Base-by-base conservation (phyloP, 2,113 vertebrate species). In the Saiga tatarica region DNA sequence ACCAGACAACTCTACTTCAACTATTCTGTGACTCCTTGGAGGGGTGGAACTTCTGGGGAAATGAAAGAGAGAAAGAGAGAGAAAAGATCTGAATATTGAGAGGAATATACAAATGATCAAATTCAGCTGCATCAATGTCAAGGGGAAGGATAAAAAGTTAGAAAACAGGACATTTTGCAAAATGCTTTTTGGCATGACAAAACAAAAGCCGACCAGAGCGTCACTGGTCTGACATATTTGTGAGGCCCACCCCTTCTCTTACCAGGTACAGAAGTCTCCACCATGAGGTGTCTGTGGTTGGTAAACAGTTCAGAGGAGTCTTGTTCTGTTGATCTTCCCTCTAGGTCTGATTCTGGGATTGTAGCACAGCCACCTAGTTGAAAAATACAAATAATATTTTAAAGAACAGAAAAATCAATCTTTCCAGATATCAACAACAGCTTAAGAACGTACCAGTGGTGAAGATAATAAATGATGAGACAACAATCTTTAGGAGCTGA, bases 341-440 rank as follows among this genome's bases (percentile, higher is more conserved):
- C 99, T 1, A 99, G 97, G 25, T 99, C 99, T 74, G 98, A 99
- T n/a, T 99, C 98, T 10, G 98, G 98, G 87, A 99, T 99, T 3
- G 99, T 97, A 97, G 99, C 97, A 79, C 99, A 99, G 45, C 99
- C 99, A 95, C 99, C 99, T 99, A 95, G 42, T 47, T 26, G 90
- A 97, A 95, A 82, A 95, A 98, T 0, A 97, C 83, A 60, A 30
- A 74, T 59, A 95, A 57, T 21, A 50, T 67, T 50, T 93, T 85
- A 95, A 78, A 57, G n/a, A 60, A 26, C 4, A 76, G 76, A 33
- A 47, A 93, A 90, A 91, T 13, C 59, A 62, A 55, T 60, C 81
- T 92, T n/a, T 78, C 62, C 36, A 47, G 57, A 74, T 1, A 16
- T 55, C 47, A 87, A 57, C 45, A 13, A 30, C 9, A 39, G 79